Base-by-base conservation (phyloP, 2,797 vertebrate species). In the Triplophysa bombifrons region DNA sequence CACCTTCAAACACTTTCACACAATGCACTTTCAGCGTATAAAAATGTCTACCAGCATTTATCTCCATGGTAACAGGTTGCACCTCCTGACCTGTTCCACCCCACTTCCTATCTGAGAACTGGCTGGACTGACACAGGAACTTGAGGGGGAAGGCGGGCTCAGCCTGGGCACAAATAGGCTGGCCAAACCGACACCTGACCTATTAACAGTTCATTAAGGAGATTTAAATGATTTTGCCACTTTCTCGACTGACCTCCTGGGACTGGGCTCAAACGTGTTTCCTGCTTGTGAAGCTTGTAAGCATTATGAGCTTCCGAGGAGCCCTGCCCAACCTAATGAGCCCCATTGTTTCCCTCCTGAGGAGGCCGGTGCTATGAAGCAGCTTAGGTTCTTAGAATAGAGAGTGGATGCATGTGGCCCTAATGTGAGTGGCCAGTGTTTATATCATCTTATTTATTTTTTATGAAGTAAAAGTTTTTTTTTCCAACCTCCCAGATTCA, bases 141-240 rank as follows among this genome's bases (percentile, higher is more conserved):
- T 20, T 13, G 19, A 48, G 51, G 9, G n/a, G 72, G 22, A 20
- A 53, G 67, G 41, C 50, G 53, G 56, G 50, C 13, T 53, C 38
- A 41, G 68, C 74, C 72, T 61, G 46, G 72, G 70, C 55, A 75
- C 70, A 81, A 78, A 73, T 19, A 81, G 78, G 58, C 30, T 27
- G 71, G 46, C 66, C 68, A 22, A 72, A 56, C 44, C 73, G 41
- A 82, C 72, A 78, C 34, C 79, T 80, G 77, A 81, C 70, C 80
- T 82, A 81, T 84, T 85, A 83, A 80, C 76, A 80, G 80, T 77
- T 88, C 86, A 84, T 86, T 87, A 86, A 69, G 70, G 61, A 83
- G 84, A 86, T 84, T 87, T 88, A 83, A 71, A 82, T 87, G 74
- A 87, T 80, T 85, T 86, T 86, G 83, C 46, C 83, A 87, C 85